Base-by-base conservation (phyloP, 1,140 invertebrate species). In the Pemphigus obesinymphae region DNA sequence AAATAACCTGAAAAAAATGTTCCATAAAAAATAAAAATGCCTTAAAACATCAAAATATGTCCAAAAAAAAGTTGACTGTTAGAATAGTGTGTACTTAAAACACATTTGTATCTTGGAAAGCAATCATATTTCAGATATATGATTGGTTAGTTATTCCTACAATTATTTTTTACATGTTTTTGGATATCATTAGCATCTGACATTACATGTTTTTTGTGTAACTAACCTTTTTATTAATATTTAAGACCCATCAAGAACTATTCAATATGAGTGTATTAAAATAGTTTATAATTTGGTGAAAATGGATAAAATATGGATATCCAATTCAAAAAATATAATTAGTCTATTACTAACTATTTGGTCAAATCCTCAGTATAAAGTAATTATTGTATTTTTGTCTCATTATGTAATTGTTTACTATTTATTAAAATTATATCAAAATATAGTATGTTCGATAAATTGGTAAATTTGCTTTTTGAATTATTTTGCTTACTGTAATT, bases 191-290 rank as follows among this genome's bases (percentile, higher is more conserved):
- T 70, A 23, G 1, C 34, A 34, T 63, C 2, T 63, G 10, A 20
- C 17, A 15, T 61, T 58, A 61, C 26, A 29, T 61, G 2, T 61
- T 58, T 0, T 11, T 26, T 55, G 1, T 55, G 13, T 23, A 55
- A 8, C 13, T 55, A 26, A 55, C 53, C n/a, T 26, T n/a, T n/a
- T 61, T 10, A 63, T 34, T 53, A 34, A 40, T 55, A 43, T 58
- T 55, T 61, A 80, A 45, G 76, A 80, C 3, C 55, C 23, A 29
- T 31, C 76, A 45, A 80, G 29, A 26, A 63, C 23, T 31, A 63
- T 80, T 61, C 76, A 63, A 40, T 80, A 80, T 63, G 76, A 63
- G n/a, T 20, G 37, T 45, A 45, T 80, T 43, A 63, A 61, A 80
- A 80, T 61, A 45, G 45, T 80, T 43, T 61, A 45, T 31, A 80